Conservation (phyloP, 2,113 vertebrate species). For the Todiramphus chloris region DNA sequence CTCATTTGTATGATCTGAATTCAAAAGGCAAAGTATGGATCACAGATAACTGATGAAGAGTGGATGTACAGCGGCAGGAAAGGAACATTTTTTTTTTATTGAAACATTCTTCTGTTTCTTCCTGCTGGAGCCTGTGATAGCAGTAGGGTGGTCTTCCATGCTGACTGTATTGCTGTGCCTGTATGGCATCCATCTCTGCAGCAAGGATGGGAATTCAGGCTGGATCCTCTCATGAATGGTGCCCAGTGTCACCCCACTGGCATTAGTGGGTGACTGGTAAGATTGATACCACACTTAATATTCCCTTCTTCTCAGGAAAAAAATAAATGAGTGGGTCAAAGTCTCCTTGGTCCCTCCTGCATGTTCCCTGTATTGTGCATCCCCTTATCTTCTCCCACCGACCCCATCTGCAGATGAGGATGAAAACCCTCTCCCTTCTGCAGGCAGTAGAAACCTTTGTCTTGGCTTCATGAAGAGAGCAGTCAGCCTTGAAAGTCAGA, state of each 20-base stretch:
- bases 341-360: not conserved
- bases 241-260: not conserved
- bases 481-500: not conserved
- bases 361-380: accelerated
- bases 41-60: slow-evolving; percentile 57
- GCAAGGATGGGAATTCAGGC: not conserved
- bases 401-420: not conserved
- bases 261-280: not conserved
- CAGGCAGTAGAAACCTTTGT: not conserved
- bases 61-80: slow-evolving; percentile 19
- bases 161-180: not conserved
- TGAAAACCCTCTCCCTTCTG: not conserved
- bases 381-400: accelerated
- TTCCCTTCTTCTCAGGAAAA: not conserved
- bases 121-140: not conserved
- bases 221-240: not conserved
- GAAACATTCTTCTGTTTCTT: not conserved
- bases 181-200: not conserved
- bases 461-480: not conserved
- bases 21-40: slow-evolving; percentile 55
- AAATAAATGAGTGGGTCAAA: not conserved
- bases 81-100: not conserved
- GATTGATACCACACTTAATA: not conserved
- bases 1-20: slow-evolving; percentile 51
- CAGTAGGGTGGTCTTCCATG: not conserved